Evolutionary conservation across 1,140 invertebrate genomes (phyloP), one percentile per base, ranked within the genome.

Genomic region (Schmidtea mediterranea): DNA sequence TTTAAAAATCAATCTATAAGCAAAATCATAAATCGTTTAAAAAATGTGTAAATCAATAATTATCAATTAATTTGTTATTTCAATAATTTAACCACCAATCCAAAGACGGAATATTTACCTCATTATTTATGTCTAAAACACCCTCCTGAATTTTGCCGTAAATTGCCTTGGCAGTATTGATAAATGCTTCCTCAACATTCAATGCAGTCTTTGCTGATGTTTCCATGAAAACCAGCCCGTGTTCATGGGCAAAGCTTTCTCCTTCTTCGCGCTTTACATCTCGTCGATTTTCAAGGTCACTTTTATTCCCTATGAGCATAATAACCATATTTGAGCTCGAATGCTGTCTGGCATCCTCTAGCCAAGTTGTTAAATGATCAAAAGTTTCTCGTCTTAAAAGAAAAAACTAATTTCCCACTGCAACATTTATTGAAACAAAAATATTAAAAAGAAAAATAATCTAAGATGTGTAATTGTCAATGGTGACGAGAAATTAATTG

Each of bases 321-420:
- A 72, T 72, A 48, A 95, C 89, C 92, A 98, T 98, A 62, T 97
- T 98, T 2, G 87, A 94, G 71, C 94, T 98, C 55, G 89, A 95
- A 72, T 98, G 89, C 69, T 98, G 90, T 53, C 90, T 74, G 9
- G 92, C 90, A 74, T 98, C 92, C 67, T 98, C 92, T 48, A 98
- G 70, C 92, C 92, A 98, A 46, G 86, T 95, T 40, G 90, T 97
- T 57, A 98, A 69, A 68, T 98, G 92, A 68, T 95, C 95, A 61
- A 98, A 98, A 37, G 92, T 98, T 65, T 98, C 90, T 56, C 90
- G 74, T 50, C n/a, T n/a, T n/a, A n/a, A n/a, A n/a, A n/a, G n/a
- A n/a, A n/a, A n/a, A n/a, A n/a, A n/a, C n/a, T n/a, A n/a, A n/a
- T n/a, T n/a, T n/a, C n/a, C n/a, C n/a, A n/a, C n/a, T n/a, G n/a